phyloP scores from a whole-genome alignment of 2,797 vertebrate genomes.

The Dryobates pubescens region DNA sequence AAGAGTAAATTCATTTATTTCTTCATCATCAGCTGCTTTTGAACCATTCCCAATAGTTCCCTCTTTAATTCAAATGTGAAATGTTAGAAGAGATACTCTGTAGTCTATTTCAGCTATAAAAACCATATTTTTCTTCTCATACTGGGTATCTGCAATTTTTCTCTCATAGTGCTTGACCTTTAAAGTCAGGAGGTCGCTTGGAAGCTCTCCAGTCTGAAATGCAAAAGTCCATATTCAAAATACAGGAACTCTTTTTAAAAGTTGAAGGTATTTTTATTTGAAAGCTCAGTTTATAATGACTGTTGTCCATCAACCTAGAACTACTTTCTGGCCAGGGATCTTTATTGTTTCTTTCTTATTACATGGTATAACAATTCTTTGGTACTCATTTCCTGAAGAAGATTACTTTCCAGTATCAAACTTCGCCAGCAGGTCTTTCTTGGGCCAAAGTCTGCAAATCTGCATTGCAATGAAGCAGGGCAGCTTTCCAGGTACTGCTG shows the following conservation, averaged over 20 bases:
- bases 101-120: slow-evolving; percentile 52
- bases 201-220: slow-evolving; percentile 74
- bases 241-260: slow-evolving; percentile 65
- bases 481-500: slow-evolving; percentile 51
- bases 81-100: slow-evolving; percentile 55
- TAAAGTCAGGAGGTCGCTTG: slow-evolving; percentile 64
- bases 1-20: slow-evolving; percentile 37
- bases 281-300: slow-evolving; percentile 71
- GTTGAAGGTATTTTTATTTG: slow-evolving; percentile 76
- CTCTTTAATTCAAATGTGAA: slow-evolving; percentile 64
- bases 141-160: slow-evolving; percentile 57
- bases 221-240: slow-evolving; percentile 74
- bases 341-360: slow-evolving; percentile 78
- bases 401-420: slow-evolving; percentile 78
- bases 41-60: slow-evolving; percentile 13
- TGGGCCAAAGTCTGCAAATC: slow-evolving; percentile 60
- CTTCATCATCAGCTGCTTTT: not conserved
- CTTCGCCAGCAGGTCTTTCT: slow-evolving; percentile 67
- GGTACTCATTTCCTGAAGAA: slow-evolving; percentile 79
- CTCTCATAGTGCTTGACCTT: slow-evolving; percentile 48
- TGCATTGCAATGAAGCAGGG: slow-evolving; percentile 47
- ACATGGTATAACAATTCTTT: slow-evolving; percentile 73
- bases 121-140: slow-evolving; percentile 63
- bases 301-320: slow-evolving; percentile 66
- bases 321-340: slow-evolving; percentile 68